Evolutionary conservation across 2,113 vertebrate species (phyloP).

Genomic region (Amblyopsis rosae): DNA sequence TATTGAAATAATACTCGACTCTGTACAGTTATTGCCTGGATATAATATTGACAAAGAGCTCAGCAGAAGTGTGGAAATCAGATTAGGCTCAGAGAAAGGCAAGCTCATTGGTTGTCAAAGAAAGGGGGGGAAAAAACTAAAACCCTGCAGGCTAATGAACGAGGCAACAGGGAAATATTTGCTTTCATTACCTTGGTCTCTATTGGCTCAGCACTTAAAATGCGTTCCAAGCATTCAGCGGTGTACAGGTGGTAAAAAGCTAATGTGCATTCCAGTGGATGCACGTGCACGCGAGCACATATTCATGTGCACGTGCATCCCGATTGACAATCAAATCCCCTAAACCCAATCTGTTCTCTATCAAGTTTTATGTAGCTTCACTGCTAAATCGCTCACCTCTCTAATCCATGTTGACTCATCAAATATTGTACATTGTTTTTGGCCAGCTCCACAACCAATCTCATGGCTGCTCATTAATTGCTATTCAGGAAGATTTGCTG

Average conservation of each 20-base stretch:
- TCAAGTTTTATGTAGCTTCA: conserved; percentile 59
- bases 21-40: not conserved
- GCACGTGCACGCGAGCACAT: not conserved
- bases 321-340: conserved; percentile 41
- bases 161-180: conserved; percentile 52
- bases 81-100: conserved; percentile 51
- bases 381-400: conserved; percentile 62
- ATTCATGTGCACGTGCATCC: conserved; percentile 6
- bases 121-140: conserved; percentile 9
- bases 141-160: conserved; percentile 35
- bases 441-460: conserved; percentile 55
- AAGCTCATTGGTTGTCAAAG: conserved; percentile 46
- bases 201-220: conserved; percentile 40
- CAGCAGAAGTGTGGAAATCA: conserved; percentile 42
- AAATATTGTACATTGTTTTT: conserved; percentile 59
- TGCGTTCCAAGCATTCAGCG: conserved; percentile 44
- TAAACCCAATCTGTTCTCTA: conserved; percentile 52
- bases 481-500: conserved; percentile 59
- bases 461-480: conserved; percentile 65
- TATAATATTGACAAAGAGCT: not conserved
- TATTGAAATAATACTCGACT: not conserved
- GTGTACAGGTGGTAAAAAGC: conserved; percentile 40
- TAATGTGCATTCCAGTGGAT: conserved; percentile 24
- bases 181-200: conserved; percentile 51
- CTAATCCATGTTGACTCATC: conserved; percentile 34